These are phyloP conservation scores for Yponomeuta evonymella DNA, from an alignment of 2,888 invertebrate species.

Conservation along the genomic window DNA sequence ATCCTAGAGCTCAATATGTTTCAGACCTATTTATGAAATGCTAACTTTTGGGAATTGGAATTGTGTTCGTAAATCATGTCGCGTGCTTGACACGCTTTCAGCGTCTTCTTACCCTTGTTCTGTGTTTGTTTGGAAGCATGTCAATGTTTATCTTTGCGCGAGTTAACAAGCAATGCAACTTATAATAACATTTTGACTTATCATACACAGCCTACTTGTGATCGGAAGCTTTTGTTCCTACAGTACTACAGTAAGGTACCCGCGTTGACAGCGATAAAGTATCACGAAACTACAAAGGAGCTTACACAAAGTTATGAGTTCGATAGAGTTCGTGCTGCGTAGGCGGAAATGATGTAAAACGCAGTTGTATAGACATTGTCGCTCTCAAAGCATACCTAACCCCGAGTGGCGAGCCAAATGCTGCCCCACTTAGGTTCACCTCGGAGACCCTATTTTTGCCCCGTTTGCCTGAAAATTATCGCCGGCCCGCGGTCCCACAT, in stretches of 20 bases:
- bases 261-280: too few relatives aligned
- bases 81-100: background rate
- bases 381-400: background rate
- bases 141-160: background rate
- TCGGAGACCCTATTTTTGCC: background rate
- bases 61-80: background rate
- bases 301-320: too few relatives aligned
- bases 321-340: background rate
- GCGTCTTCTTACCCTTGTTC: background rate
- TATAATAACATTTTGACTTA: background rate
- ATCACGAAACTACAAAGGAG: too few relatives aligned
- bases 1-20: conserved; percentile 29
- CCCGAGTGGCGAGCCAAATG: background rate
- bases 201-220: background rate
- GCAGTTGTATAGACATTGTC: background rate
- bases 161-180: background rate
- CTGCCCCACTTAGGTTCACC: background rate
- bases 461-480: conserved; percentile 8
- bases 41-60: background rate
- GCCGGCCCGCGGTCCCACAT: background rate
- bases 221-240: too few relatives aligned
- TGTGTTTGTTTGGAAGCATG: background rate
- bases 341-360: background rate
- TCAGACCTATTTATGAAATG: conserved; percentile 25
- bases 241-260: too few relatives aligned